A percentile compares a stretch with the other conserved stretches of the same genome.
Evolutionary conservation across 2,113 vertebrate species (phyloP).

Genomic region (Ptilorrhoa leucosticta): DNA sequence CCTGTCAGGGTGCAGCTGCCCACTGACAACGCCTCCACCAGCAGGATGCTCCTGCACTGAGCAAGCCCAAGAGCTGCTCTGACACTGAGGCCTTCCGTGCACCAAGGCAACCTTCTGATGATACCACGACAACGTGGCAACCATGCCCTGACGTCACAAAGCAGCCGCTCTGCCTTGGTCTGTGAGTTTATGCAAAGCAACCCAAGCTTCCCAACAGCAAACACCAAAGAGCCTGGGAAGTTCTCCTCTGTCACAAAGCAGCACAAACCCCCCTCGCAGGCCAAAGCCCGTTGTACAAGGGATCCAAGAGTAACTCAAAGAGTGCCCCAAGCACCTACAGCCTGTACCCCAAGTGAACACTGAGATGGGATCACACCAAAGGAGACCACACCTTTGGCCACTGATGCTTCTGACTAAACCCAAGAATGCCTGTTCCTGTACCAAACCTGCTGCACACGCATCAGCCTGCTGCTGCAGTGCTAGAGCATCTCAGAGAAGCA

Average conservation of each 20-base stretch:
- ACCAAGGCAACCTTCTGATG: not conserved
- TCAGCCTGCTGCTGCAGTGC: constrained; percentile 75
- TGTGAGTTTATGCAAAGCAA: not conserved
- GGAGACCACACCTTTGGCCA: not conserved
- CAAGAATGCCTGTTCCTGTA: not conserved
- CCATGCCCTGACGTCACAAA: not conserved
- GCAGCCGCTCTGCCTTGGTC: rapidly evolving
- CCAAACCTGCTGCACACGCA: constrained; percentile 78
- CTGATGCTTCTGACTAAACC: not conserved
- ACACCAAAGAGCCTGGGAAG: not conserved
- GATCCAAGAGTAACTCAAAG: not conserved
- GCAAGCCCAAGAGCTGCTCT: not conserved
- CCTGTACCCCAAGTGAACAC: not conserved
- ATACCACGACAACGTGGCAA: not conserved
- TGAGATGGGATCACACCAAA: not conserved
- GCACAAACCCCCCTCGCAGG: not conserved
- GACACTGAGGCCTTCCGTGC: not conserved
- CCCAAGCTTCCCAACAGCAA: not conserved
- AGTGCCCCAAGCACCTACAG: rapidly evolving
- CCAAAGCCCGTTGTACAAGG: not conserved
- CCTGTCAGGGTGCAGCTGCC: not conserved
- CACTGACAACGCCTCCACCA: not conserved
- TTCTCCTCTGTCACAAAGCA: not conserved
- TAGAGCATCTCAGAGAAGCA: constrained; percentile 79
- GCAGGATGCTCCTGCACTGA: not conserved